Base-by-base conservation (phyloP, 2,797 vertebrate genomes). In the Siniperca obscura region DNA sequence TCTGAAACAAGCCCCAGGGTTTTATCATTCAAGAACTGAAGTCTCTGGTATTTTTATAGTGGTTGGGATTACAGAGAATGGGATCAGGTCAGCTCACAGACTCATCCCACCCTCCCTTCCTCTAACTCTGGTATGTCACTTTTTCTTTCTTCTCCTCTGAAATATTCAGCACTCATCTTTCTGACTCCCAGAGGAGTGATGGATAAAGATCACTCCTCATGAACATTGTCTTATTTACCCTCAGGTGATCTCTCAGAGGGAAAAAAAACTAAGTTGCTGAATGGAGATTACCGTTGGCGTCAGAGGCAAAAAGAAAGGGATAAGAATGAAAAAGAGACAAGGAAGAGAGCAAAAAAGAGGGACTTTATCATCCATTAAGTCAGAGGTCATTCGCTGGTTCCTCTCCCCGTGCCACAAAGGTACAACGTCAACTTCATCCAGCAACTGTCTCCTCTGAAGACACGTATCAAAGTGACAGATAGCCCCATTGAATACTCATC, bases 91-190 rank as follows among this genome's bases (percentile, higher is more conserved):
- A 78, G 36, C 30, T 71, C 17, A 57, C 40, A n/a, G 60, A 12
- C 46, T 74, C 61, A 59, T 70, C 66, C 50, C 34, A 44, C 34
- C 34, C 25, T 36, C 48, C 36, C 19, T 10, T 46, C 27, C 30
- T 74, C 56, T 38, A 16, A 52, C 44, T 55, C 30, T 11, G 2
- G 1, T 13, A 27, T 65, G 67, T 69, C 50, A 36, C 83, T 84
- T 76, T 75, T 40, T 72, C 74, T 57, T 65, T 86, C 83, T 78
- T 73, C 72, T 84, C 56, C 72, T 84, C 71, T 92, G 78, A 92
- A 92, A 91, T 93, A 94, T 93, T 94, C 89, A 95, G 86, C 88
- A 84, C 82, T 85, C 86, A 89, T 93, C 84, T 85, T 67, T 73
- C 27, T 70, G 80, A 85, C 70, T 87, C 92, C 84, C 92, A 74